Conservation (phyloP, 2,888 invertebrate genomes). For the Lycocerus yunnanus region DNA sequence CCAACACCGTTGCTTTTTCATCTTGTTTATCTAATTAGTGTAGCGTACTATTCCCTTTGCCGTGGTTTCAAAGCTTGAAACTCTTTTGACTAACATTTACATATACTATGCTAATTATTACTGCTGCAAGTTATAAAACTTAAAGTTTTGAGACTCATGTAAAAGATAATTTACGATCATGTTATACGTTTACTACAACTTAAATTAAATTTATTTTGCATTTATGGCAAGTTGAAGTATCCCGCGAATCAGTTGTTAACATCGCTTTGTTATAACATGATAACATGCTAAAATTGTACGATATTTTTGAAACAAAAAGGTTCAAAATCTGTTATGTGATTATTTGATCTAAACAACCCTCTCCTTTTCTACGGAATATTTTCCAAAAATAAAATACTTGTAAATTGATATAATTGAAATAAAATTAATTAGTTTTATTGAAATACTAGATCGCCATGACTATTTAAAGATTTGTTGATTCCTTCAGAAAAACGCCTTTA, state of each 20-base stretch:
- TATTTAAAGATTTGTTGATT: too few relatives aligned
- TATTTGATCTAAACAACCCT: too few relatives aligned
- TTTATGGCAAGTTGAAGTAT: background rate
- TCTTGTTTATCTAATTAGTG: background rate
- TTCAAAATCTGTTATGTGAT: too few relatives aligned
- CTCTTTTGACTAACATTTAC: background rate
- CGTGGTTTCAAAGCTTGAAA: slow-evolving; percentile 2
- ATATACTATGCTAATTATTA: background rate
- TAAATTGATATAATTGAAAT: too few relatives aligned
- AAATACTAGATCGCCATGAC: too few relatives aligned
- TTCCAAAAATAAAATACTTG: too few relatives aligned
- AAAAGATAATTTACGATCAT: background rate
- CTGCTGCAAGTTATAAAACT: background rate
- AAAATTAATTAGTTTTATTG: too few relatives aligned
- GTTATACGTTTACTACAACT: background rate
- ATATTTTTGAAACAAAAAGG: too few relatives aligned
- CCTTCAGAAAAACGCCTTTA: too few relatives aligned
- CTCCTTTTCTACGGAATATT: too few relatives aligned
- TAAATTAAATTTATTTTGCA: background rate
- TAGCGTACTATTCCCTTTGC: background rate
- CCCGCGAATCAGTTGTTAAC: background rate
- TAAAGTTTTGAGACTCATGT: background rate
- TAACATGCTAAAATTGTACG: too few relatives aligned
- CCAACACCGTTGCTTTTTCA: background rate
- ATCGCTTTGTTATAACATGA: too few relatives aligned